Conservation (phyloP, 2,888 invertebrate species). For the Dioctria linearis region DNA sequence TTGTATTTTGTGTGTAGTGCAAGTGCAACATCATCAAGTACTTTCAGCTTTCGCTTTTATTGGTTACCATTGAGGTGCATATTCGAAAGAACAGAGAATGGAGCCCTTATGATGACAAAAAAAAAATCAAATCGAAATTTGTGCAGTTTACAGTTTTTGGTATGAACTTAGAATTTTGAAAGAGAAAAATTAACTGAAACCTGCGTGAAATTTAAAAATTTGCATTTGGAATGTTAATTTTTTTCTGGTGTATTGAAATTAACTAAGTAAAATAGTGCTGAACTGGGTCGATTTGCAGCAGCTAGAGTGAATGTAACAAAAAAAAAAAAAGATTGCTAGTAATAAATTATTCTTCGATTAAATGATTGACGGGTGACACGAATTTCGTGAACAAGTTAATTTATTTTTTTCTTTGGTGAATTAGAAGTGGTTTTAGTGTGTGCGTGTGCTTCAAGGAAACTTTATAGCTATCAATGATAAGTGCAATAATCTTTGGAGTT, state of each 20-base stretch:
- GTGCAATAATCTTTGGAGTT: neutral
- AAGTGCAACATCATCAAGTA: neutral
- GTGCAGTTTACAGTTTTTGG: too few relatives aligned
- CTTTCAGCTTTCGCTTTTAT: slow-evolving; percentile 17
- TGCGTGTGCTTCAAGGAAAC: neutral
- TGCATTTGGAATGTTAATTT: neutral
- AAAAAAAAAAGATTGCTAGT: neutral
- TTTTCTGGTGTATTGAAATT: neutral
- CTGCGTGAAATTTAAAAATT: neutral
- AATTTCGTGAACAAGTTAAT: slow-evolving; percentile 35
- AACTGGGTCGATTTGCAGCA: slow-evolving; percentile 6
- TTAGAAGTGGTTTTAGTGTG: neutral
- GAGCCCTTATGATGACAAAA: too few relatives aligned
- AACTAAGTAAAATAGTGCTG: slow-evolving; percentile 2
- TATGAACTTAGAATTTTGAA: slow-evolving; percentile 4
- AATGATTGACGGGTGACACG: slow-evolving; percentile 50
- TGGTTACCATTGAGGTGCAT: neutral
- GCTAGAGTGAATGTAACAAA: neutral
- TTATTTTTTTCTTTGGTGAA: neutral
- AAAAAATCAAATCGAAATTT: too few relatives aligned
- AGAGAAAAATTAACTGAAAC: neutral
- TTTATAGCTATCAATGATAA: neutral
- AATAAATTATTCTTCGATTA: slow-evolving; percentile 13
- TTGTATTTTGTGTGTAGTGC: slow-evolving; percentile 3
- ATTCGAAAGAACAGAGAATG: too few relatives aligned